Base-by-base conservation (phyloP, 1,140 invertebrate genomes). In the Venturia canescens region DNA sequence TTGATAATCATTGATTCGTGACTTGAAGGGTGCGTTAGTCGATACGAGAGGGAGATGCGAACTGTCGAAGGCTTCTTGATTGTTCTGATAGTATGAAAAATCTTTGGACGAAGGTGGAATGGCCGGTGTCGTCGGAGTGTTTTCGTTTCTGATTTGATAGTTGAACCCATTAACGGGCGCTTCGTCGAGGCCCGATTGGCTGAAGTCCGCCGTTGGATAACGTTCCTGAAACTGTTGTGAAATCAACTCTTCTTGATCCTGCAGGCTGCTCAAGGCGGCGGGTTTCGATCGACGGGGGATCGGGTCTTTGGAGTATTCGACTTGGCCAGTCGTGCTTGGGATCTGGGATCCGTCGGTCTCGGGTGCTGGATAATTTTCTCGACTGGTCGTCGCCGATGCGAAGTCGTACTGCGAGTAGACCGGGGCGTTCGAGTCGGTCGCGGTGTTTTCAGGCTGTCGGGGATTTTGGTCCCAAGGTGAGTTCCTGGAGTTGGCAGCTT, bases 111-210 rank as follows among this genome's bases (percentile, higher is more conserved):
- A 53, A 34, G 75, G 71, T 13, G 80, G 80, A 16, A 77, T 81
- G 1, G 78, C 79, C 7, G 83, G 79, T 38, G n/a, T 53, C 26
- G 79, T 57, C 26, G 83, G 80, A 2, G 21, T n/a, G 75, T 23
- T n/a, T 18, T 79, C 85, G 15, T 83, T 78, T 7, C 83, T 85
- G 13, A 83, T 76, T 70, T 88, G 88, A 82, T 90, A 91, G 83
- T 90, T 90, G 72, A 89, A 91, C 44, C 87, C 89, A 69, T 90
- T 90, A 1, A 89, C 84, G 3, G 90, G 88, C 1, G 84, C 66
- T 1, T 86, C 83, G 16, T 90, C 87, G 0, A 89, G 72, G 6
- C 82, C 85, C 6, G 60, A n/a, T 16, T 84, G 85, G 11, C 83
- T 84, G 4, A 84, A 63, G 5, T 31, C 78, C 31, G 27, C 60